Conservation (phyloP, 2,797 vertebrate species). For the Hylomyscus alleni region DNA sequence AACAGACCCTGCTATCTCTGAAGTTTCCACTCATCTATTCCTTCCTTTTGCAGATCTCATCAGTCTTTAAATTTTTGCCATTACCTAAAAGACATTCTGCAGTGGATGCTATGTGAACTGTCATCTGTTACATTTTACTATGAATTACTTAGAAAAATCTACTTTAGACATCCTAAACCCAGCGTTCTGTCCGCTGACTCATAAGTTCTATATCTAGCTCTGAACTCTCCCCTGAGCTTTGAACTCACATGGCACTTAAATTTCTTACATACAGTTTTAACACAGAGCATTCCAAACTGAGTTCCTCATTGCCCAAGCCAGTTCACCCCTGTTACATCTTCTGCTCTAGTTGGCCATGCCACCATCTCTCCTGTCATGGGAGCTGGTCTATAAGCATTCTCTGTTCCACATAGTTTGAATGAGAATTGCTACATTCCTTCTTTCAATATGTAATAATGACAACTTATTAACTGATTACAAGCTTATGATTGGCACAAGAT, state of each 20-base stretch:
- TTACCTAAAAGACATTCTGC: not conserved
- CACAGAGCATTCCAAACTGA: not conserved
- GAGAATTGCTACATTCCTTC: not conserved
- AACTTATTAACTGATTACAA: not conserved
- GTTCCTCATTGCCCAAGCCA: not conserved
- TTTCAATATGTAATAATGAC: not conserved
- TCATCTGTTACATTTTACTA: not conserved
- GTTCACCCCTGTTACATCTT: not conserved
- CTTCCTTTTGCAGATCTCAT: not conserved
- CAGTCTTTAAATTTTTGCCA: slow-evolving; percentile 47
- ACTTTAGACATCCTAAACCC: not conserved
- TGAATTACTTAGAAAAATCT: not conserved
- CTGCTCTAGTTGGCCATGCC: fast-evolving
- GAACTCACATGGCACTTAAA: not conserved
- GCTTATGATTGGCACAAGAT: not conserved
- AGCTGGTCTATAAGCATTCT: not conserved
- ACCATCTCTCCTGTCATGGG: not conserved
- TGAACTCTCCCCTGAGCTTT: slow-evolving; percentile 2
- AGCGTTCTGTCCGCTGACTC: not conserved
- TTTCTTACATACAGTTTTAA: not conserved
- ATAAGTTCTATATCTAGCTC: not conserved
- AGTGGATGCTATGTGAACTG: not conserved
- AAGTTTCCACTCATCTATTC: not conserved
- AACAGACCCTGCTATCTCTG: not conserved
- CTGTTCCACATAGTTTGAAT: not conserved